Evolutionary conservation across 2,113 vertebrate genomes (phyloP).

Genomic region (Hemicordylus capensis): DNA sequence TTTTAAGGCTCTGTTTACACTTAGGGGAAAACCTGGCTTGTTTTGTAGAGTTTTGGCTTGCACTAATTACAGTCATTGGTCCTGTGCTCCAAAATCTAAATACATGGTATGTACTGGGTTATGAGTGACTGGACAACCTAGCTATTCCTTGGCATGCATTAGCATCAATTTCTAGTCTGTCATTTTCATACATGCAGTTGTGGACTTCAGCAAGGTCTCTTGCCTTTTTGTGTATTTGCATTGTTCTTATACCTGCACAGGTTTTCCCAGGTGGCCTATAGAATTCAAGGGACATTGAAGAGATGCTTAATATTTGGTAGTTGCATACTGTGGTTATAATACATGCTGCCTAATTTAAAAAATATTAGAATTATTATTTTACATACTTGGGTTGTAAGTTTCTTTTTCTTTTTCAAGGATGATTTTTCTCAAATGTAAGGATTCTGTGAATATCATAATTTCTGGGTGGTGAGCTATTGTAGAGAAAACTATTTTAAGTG

Average conservation of each 20-base stretch:
- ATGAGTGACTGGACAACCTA: neutral
- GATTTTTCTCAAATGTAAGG: neutral
- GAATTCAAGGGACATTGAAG: neutral
- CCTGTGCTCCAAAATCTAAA: neutral
- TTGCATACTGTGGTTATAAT: neutral
- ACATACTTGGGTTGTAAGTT: neutral
- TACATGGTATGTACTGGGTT: neutral
- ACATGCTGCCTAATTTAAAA: too few relatives aligned
- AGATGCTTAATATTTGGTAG: neutral
- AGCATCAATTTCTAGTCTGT: neutral
- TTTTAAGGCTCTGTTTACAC: neutral
- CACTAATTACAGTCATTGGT: neutral
- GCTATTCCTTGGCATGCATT: neutral
- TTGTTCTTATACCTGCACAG: neutral
- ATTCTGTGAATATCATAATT: neutral
- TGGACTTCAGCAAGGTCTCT: neutral
- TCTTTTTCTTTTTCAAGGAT: neutral
- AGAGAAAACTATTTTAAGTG: neutral
- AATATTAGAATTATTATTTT: neutral
- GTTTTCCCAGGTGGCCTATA: neutral
- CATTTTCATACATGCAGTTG: neutral
- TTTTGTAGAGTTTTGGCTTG: neutral
- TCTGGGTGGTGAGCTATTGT: neutral
- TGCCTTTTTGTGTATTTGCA: neutral
- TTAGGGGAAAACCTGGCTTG: neutral